Conservation (phyloP, 2,888 invertebrate genomes). For the Napeogenes inachia region DNA sequence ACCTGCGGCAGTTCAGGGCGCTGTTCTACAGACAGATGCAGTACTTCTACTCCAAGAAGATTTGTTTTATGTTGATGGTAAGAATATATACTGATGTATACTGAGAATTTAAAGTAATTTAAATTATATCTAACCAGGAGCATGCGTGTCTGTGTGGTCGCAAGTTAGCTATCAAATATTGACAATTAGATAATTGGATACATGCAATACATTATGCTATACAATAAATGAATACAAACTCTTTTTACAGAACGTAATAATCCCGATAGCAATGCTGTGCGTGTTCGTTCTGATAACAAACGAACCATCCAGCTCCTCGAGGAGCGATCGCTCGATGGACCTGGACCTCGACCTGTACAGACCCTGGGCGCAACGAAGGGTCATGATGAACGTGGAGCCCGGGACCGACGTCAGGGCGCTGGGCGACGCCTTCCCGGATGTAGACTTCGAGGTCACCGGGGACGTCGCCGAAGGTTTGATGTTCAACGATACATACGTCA, state of each 20-base stretch:
- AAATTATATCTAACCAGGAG: too few species aligned
- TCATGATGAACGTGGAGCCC: slow-evolving; percentile 34
- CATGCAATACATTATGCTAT: too few species aligned
- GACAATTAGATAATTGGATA: too few species aligned
- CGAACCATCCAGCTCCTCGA: background rate
- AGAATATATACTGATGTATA: slow-evolving; percentile 22
- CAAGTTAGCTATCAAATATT: too few species aligned
- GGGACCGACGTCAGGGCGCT: slow-evolving; percentile 13
- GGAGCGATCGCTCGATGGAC: background rate
- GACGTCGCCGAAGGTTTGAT: slow-evolving; percentile 40
- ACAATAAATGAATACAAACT: background rate
- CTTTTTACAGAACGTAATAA: slow-evolving; percentile 46
- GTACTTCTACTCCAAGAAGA: slow-evolving; percentile 41
- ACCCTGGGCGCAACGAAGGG: slow-evolving; percentile 29
- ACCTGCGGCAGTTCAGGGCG: slow-evolving; percentile 41
- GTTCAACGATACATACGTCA: too few species aligned
- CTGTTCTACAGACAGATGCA: slow-evolving; percentile 49
- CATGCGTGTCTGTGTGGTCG: too few species aligned
- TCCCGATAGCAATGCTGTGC: slow-evolving; percentile 42
- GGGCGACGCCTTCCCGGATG: slow-evolving; percentile 29
- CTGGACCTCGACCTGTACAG: slow-evolving; percentile 45
- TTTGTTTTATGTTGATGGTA: slow-evolving; percentile 48
- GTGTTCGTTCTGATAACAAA: slow-evolving; percentile 35
- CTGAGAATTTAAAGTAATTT: too few species aligned
- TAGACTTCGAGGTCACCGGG: slow-evolving; percentile 31